Conservation (phyloP, 2,888 invertebrate genomes). For the Rhogogaster chlorosoma region DNA sequence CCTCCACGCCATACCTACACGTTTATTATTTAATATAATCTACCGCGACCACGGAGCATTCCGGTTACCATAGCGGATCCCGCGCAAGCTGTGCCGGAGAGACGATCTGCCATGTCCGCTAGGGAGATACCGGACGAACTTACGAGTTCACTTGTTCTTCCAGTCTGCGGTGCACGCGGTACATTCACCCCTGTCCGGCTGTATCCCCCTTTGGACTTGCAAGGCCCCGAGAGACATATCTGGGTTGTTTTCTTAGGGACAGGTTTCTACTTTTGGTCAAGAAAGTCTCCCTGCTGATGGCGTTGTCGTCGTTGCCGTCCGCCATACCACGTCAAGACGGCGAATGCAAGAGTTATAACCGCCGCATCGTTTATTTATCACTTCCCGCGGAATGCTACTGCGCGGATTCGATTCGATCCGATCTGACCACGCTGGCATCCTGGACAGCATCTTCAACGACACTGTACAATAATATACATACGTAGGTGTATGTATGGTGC, state of each 20-base stretch:
- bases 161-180: constrained; percentile 67
- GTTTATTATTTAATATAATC: neutral
- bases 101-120: neutral
- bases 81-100: neutral
- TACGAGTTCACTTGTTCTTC: constrained; percentile 72
- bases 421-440: neutral
- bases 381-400: constrained; percentile 24
- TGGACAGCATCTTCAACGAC: neutral
- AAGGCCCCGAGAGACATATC: constrained; percentile 69
- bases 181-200: constrained; percentile 70
- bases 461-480: neutral
- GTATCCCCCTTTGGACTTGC: constrained; percentile 44
- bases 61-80: neutral
- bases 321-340: constrained; percentile 1
- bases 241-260: constrained; percentile 72
- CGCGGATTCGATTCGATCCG: constrained; percentile 9
- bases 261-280: constrained; percentile 73
- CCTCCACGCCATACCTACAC: neutral
- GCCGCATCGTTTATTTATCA: constrained; percentile 32
- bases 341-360: constrained; percentile 25
- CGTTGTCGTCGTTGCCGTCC: constrained; percentile 26
- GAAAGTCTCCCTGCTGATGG: constrained; percentile 46
- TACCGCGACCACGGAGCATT: neutral
- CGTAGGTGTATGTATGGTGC: neutral
- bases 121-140: constrained; percentile 19